Base-by-base conservation (phyloP, 37 sponge, comb jelly and placozoan species). In the Cliona cf. orientalis region DNA sequence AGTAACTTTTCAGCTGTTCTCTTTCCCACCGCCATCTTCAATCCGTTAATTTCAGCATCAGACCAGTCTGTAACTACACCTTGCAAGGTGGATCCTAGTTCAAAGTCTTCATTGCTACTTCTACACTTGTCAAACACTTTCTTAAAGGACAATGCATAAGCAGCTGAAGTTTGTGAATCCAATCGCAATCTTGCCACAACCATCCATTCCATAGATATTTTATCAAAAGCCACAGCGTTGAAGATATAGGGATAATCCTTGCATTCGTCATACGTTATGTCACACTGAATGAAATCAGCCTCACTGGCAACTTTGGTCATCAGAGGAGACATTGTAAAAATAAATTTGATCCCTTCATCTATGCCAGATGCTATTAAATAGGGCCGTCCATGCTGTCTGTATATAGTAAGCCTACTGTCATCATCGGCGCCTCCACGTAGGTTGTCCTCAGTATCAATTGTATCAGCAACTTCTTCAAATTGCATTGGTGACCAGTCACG, bases 241-340 rank as follows among this genome's bases (percentile, higher is more conserved):
- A 75, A 75, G 14, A 75, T 44, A 25, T 75, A 75, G 5, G 46
- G 46, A 75, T 75, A 75, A 4, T 45, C 61, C 33, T 75, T 44
- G 29, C 46, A 45, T 19, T 75, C 55, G 25, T 75, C 76, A 57
- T 75, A 75, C 58, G 76, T 75, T 14, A 75, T 75, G 45, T 72
- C 74, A 72, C 74, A 72, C 34, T 72, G 74, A 28, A 61, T 61
- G 63, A 61, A 61, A 61, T 61, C 63, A n/a, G n/a, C n/a, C n/a
- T n/a, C n/a, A n/a, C n/a, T n/a, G n/a, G n/a, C n/a, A n/a, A n/a
- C n/a, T n/a, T 49, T 17, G 55, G 55, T 19, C 55, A 49, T 49
- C 55, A 49, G 55, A 19, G 55, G 55, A 17, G 14, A 19, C 55
- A 49, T 49, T 49, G 55, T 49, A 17, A 19, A 17, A 19, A 49